phyloP scores from a whole-genome alignment of 2,888 invertebrate species.

The Elysia crispata region DNA sequence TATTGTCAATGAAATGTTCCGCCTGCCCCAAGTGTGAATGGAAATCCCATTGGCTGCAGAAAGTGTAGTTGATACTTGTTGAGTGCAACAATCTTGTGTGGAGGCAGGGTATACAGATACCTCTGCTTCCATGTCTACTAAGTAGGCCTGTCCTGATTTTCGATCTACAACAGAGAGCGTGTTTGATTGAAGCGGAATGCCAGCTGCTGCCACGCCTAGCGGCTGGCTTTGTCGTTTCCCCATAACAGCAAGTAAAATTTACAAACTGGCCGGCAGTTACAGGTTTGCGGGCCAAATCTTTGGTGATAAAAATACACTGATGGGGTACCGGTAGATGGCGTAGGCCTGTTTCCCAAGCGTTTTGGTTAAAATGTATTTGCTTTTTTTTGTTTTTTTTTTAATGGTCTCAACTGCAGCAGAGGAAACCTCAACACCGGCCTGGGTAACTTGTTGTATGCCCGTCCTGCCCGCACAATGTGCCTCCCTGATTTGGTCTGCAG shows the following conservation, averaged over 20 bases:
- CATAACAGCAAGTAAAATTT: conserved; percentile 20
- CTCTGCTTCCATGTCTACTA: no score
- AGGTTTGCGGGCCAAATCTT: conserved; percentile 19
- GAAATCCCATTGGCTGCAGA: conserved; percentile 28
- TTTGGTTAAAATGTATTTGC: no score
- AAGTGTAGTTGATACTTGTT: conserved; percentile 16
- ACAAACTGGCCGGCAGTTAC: conserved; percentile 28
- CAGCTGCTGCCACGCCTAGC: conserved; percentile 32
- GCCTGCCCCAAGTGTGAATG: conserved; percentile 29
- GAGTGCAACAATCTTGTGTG: neutral
- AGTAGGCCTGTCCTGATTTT: neutral
- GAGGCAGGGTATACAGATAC: conserved; percentile 35
- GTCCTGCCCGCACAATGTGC: neutral
- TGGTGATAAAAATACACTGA: conserved; percentile 5
- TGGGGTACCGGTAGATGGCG: no score
- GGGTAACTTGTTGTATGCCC: conserved; percentile 1
- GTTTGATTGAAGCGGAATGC: conserved; percentile 20
- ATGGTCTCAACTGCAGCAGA: neutral
- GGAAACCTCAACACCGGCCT: neutral
- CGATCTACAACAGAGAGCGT: conserved; percentile 29
- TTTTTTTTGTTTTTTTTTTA: neutral
- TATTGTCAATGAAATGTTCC: neutral
- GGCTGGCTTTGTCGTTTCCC: conserved; percentile 32
- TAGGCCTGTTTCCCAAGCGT: neutral
- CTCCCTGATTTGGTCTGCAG: conserved; percentile 29